Evolutionary conservation across 2,888 invertebrate species (phyloP).

Genomic region (Drosophila pseudotalamancana): DNA sequence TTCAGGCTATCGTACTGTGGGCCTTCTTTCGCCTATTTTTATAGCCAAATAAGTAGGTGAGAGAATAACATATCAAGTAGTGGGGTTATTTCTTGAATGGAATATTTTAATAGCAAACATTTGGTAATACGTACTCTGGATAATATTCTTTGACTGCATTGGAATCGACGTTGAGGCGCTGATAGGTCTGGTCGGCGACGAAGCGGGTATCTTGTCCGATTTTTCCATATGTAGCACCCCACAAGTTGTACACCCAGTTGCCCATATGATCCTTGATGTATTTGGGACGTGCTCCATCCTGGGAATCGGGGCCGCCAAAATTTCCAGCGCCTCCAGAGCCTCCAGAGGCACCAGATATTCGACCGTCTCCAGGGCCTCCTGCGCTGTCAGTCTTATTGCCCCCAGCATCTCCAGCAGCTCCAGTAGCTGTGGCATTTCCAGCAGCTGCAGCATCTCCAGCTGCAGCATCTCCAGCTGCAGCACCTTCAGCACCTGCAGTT

Average conservation of each 20-base stretch:
- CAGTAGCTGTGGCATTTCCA: too few species aligned
- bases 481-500: too few species aligned
- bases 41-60: too few species aligned
- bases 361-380: background rate
- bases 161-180: background rate
- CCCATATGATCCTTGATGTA: background rate
- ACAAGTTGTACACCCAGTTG: conserved; percentile 9
- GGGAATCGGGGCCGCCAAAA: background rate
- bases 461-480: too few species aligned
- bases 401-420: background rate
- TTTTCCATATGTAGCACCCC: conserved; percentile 8
- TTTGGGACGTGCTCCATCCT: background rate
- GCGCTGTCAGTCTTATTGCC: background rate
- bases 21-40: too few species aligned
- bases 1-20: too few species aligned
- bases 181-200: background rate
- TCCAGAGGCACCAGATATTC: background rate
- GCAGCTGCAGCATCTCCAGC: too few species aligned
- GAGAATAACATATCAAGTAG: too few species aligned
- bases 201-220: conserved; percentile 2
- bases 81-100: too few species aligned
- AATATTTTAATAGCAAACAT: too few species aligned
- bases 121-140: conserved; percentile 5
- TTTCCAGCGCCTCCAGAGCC: background rate
- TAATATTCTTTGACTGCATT: background rate